Evolutionary conservation across 2,113 vertebrate species (phyloP).

Genomic region (Ictidomys tridecemlineatus): DNA sequence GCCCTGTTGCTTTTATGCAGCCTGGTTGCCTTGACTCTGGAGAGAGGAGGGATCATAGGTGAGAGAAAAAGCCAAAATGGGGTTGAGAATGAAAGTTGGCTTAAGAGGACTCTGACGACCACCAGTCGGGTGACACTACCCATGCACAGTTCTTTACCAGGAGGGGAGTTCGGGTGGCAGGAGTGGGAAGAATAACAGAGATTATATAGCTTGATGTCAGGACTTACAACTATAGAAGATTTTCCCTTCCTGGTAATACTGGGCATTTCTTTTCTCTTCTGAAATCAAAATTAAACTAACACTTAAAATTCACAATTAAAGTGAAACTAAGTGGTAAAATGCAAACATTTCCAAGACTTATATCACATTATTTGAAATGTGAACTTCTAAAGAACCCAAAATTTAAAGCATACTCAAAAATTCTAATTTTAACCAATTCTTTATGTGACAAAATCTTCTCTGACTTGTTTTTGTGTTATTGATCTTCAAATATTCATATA

Average conservation of each 20-base stretch:
- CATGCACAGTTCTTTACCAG: neutral
- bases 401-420: neutral
- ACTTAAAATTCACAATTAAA: conserved; percentile 44
- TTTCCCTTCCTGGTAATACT: neutral
- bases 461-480: neutral
- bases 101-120: conserved; percentile 28
- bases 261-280: neutral
- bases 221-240: neutral
- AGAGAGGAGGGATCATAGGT: conserved; percentile 67
- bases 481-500: neutral
- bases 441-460: neutral
- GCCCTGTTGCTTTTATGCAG: conserved; percentile 77
- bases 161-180: neutral
- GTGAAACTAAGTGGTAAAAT: neutral
- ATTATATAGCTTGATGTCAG: neutral
- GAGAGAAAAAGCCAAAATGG: conserved; percentile 59
- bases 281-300: conserved; percentile 9
- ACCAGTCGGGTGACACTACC: neutral
- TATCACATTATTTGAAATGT: neutral
- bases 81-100: conserved; percentile 59
- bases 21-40: conserved; percentile 66
- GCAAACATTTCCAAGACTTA: neutral
- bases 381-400: conserved; percentile 11
- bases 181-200: neutral
- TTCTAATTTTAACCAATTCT: conserved; percentile 33